phyloP scores from a whole-genome alignment of 2,113 vertebrate genomes.

The Podocnemis expansa region DNA sequence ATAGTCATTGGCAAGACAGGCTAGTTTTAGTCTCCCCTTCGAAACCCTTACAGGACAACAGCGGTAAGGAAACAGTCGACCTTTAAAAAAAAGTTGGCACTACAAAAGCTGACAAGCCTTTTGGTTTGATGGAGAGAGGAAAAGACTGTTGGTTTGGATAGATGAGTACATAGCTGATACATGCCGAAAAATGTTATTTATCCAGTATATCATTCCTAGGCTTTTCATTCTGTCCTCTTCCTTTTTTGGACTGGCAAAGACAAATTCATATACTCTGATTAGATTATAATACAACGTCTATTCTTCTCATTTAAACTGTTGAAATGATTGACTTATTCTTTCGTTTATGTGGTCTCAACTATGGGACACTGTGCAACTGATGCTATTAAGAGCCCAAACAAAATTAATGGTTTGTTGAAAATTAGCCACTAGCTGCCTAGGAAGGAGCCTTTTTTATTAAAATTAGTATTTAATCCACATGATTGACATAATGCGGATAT shows the following conservation, averaged over 20 bases:
- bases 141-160: constrained; percentile 1
- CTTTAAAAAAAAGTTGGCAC: not conserved
- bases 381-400: constrained; percentile 40
- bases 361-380: constrained; percentile 23
- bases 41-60: not conserved
- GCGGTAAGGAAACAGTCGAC: not conserved
- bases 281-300: constrained; percentile 52
- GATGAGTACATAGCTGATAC: not conserved
- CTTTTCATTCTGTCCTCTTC: constrained; percentile 21
- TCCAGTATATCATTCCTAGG: constrained; percentile 40
- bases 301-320: constrained; percentile 37
- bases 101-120: not conserved
- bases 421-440: constrained; percentile 33
- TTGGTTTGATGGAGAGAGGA: not conserved
- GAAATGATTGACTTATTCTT: constrained; percentile 27
- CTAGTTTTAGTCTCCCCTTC: not conserved
- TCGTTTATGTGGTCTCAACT: constrained; percentile 34
- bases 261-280: constrained; percentile 49
- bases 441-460: constrained; percentile 49
- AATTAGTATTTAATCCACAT: constrained; percentile 34
- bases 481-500: constrained; percentile 23
- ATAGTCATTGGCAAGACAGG: not conserved
- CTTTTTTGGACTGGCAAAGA: constrained; percentile 43
- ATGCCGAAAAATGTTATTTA: constrained; percentile 43
- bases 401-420: constrained; percentile 51